These are phyloP conservation scores for Hyposoter didymator DNA, from an alignment of 2,888 invertebrate species.

Conservation along the genomic window DNA sequence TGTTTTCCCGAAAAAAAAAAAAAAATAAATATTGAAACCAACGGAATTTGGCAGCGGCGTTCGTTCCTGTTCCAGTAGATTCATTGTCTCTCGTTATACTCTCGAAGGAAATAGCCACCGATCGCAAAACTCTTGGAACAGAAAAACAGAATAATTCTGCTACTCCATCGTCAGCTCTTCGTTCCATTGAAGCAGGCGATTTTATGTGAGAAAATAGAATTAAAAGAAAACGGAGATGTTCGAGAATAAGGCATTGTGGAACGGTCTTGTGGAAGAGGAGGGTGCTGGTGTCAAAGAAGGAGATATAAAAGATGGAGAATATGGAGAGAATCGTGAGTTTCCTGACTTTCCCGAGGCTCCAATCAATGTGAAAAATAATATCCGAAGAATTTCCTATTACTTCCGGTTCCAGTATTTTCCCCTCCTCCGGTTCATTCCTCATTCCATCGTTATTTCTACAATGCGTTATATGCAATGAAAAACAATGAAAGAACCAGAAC, in stretches of 20 bases:
- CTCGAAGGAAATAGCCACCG: conserved; percentile 38
- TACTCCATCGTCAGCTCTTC: conserved; percentile 5
- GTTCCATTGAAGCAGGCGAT: conserved; percentile 31
- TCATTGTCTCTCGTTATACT: neutral
- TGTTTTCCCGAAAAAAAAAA: neutral
- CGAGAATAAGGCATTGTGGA: conserved; percentile 7
- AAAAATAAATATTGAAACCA: neutral
- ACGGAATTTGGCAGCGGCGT: conserved; percentile 12
- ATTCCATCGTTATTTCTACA: conserved; percentile 13
- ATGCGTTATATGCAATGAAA: conserved; percentile 3
- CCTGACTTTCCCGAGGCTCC: conserved; percentile 2
- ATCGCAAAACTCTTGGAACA: conserved; percentile 34
- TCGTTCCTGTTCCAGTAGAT: conserved; percentile 8
- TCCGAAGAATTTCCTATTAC: conserved; percentile 74
- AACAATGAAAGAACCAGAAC: conserved; percentile 16
- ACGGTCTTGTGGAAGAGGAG: conserved; percentile 32
- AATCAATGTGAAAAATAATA: conserved; percentile 70
- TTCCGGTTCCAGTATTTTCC: conserved; percentile 38
- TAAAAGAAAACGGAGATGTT: conserved; percentile 25
- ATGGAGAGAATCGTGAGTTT: conserved; percentile 17
- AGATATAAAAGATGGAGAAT: conserved; percentile 6
- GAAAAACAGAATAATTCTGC: conserved; percentile 22
- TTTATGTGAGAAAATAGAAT: conserved; percentile 37
- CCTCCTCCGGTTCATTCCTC: conserved; percentile 9
- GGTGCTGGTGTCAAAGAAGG: neutral